Evolutionary conservation across 64 coral and sea anemone species (phyloP).

Genomic region (Montipora capricornis): DNA sequence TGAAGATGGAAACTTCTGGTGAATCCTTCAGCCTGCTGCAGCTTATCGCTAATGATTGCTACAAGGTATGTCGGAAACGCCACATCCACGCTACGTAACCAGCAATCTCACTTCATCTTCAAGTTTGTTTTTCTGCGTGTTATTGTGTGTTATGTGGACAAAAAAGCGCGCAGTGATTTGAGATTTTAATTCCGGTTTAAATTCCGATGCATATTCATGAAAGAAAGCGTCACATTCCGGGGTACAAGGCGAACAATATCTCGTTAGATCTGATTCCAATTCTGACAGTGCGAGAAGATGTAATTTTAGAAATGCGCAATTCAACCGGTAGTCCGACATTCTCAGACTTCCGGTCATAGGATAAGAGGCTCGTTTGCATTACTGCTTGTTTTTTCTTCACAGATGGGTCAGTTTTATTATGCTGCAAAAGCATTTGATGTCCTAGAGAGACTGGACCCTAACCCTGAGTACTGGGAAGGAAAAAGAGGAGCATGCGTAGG

Average conservation of each 20-base stretch:
- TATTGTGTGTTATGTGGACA: too few species aligned
- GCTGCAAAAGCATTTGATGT: constrained; percentile 99
- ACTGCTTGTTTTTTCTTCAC: background rate
- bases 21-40: constrained; percentile 96
- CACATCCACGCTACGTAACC: background rate
- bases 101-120: background rate
- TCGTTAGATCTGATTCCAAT: too few species aligned
- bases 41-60: constrained; percentile 98
- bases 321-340: background rate
- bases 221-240: too few species aligned
- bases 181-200: too few species aligned
- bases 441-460: constrained; percentile 98
- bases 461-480: constrained; percentile 99
- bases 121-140: too few species aligned
- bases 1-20: constrained; percentile 99
- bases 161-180: too few species aligned
- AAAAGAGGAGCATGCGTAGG: constrained; percentile 98
- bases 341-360: background rate
- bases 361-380: background rate
- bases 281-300: too few species aligned
- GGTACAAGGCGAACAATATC: too few species aligned
- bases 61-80: constrained; percentile 68
- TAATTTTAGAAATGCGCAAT: too few species aligned
- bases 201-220: too few species aligned
- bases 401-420: constrained; percentile 99